Base-by-base conservation (phyloP, 2,888 invertebrate genomes). In the Microdon myrmicae region DNA sequence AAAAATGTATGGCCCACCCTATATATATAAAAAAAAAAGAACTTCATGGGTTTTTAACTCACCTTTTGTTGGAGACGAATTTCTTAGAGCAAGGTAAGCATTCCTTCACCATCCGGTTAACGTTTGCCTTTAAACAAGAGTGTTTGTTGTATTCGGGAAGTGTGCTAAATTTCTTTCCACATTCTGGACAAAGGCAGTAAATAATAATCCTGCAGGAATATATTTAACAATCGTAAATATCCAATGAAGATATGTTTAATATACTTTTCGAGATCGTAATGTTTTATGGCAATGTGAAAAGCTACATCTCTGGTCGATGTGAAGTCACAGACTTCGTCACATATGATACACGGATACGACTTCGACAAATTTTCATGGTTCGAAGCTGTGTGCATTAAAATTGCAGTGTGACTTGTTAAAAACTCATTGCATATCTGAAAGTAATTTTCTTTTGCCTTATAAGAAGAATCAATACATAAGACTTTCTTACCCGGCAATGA, bases 41-140 rank as follows among this genome's bases (percentile, higher is more conserved):
- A n/a, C 10, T 13, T 13, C 26, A 8, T 3, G 4, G 6, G 10
- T 9, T 16, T 8, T 2, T 10, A 6, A n/a, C 25, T 37, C 43
- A 75, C 78, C 78, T 75, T 60, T 76, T 78, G 68, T 76, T 74
- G 1, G 78, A 77, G 8, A 70, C 71, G 58, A 79, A 79, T 38
- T 71, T 68, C 20, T 71, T 37, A 3, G 68, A 68, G 26, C 78
- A 78, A 49, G 70, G 53, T 25, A 68, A 55, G n/a, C 78, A 78
- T 38, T 70, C 73, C 8, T 71, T 59, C 2, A 64, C 67, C 0
- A 68, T 55, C 2, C 76, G 74, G 3, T 70, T 68, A 10, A 70
- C 67, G 37, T 70, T 75, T 2, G 71, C 67, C 23, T 69, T 70
- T 20, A 74, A 75, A 17, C 78, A 78, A 0, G 75, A 76, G 58